Evolutionary conservation across 2,888 invertebrate genomes (phyloP), one percentile per base, ranked within the genome.

Genomic region (Idaea dimidiata): DNA sequence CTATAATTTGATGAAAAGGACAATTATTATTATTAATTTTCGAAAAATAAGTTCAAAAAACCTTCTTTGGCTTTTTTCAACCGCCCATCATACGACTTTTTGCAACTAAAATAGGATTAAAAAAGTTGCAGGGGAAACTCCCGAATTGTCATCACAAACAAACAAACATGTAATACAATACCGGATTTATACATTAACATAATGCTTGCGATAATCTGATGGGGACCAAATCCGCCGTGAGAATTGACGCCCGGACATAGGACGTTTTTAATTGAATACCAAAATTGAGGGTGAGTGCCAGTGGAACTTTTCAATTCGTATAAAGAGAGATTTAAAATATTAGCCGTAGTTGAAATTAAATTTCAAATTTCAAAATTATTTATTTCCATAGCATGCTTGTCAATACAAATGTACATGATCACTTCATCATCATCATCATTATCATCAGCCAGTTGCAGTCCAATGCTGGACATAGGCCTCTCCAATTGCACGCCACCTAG

Each of bases 141-240:
- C 43, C 43, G 33, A 10, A 1, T 33, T 10, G 33, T 33, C 33
- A 43, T 43, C 43, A 43, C 43, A 43, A 43, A 43, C 43, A 43
- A 43, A 43, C 43, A 43, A 43, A 43, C 43, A 43, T 43, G 43
- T 43, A 43, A 43, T 43, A 43, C 43, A 43, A 69, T 72, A 66
- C 63, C 56, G 74, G 73, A 75, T 76, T n/a, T 73, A 73, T 14
- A 64, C 62, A 75, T 75, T 72, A 75, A 66, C 75, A 73, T 75
- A 76, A 73, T 72, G 68, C 68, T 66, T 73, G 71, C 67, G 64
- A 57, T 70, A 66, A 70, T 65, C 69, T 66, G 66, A 65, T 67
- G 70, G 73, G 73, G 70, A 56, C 56, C 57, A 60, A 63, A 72
- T 66, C 70, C 60, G 33, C 24, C 66, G 72, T 73, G 73, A 63